Evolutionary conservation across 1,140 invertebrate species (phyloP).

Genomic region (Pissodes strobi): DNA sequence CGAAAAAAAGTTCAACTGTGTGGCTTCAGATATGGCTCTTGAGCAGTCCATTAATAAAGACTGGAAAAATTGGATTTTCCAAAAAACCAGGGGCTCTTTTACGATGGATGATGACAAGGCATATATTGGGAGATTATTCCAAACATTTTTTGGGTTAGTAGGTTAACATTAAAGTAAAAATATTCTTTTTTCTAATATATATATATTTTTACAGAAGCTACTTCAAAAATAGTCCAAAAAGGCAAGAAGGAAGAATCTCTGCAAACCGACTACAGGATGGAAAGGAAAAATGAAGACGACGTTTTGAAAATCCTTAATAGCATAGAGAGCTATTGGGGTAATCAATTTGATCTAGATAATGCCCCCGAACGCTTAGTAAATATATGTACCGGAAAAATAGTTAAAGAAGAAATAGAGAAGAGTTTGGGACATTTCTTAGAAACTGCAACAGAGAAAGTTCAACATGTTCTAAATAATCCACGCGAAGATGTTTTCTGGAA

Average conservation of each 20-base stretch:
- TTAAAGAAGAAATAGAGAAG: not conserved
- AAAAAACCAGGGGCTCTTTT: not conserved
- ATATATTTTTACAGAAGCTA: not conserved
- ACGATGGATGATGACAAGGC: not conserved
- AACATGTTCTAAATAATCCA: not conserved
- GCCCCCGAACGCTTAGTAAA: not conserved
- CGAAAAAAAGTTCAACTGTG: not conserved
- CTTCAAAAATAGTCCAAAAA: not conserved
- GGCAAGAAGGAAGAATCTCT: not conserved
- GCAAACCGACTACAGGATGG: not conserved
- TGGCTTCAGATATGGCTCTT: not conserved
- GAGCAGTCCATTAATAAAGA: not conserved
- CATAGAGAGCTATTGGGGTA: not conserved
- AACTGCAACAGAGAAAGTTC: not conserved
- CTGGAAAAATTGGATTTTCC: not conserved
- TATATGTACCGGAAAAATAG: not conserved
- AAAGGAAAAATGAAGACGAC: not conserved
- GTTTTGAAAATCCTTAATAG: not conserved
- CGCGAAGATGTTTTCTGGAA: not conserved
- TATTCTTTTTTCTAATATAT: not conserved
- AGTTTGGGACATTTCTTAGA: not conserved
- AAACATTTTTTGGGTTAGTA: not conserved
- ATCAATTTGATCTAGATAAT: not conserved
- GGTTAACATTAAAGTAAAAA: not conserved
- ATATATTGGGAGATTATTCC: not conserved